A percentile compares a stretch with the other conserved stretches of the same genome.
Evolutionary conservation across 2,888 invertebrate species (phyloP).

Genomic region (Tigriopus californicus): DNA sequence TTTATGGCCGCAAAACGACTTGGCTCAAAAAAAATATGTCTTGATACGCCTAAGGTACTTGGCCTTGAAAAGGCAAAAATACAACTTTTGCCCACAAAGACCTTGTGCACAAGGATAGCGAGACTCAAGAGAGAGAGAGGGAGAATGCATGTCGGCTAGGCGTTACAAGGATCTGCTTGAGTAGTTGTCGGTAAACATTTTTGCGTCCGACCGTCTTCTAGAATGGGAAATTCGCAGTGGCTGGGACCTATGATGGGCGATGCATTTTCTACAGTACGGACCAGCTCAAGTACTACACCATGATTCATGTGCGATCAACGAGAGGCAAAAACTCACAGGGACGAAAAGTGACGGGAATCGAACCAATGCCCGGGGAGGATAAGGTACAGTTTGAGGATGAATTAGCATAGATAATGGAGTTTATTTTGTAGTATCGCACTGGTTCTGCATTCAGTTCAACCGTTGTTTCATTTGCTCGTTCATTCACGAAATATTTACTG

Average conservation of each 20-base stretch:
- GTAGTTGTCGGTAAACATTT: too few relatives aligned
- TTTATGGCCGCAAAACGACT: too few relatives aligned
- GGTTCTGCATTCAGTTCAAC: background rate
- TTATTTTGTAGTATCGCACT: background rate
- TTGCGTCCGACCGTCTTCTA: constrained; percentile 24
- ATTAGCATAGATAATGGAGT: background rate
- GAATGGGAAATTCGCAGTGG: constrained; percentile 93
- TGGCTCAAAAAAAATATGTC: too few relatives aligned
- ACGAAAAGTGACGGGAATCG: constrained; percentile 88
- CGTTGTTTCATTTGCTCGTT: background rate
- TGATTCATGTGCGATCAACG: constrained; percentile 85
- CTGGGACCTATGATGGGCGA: constrained; percentile 93
- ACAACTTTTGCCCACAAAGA: too few relatives aligned
- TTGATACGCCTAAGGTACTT: too few relatives aligned
- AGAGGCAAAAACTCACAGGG: constrained; percentile 89
- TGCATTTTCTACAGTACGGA: constrained; percentile 97
- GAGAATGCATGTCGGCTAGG: too few relatives aligned
- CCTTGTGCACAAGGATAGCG: too few relatives aligned
- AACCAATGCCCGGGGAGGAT: constrained; percentile 86
- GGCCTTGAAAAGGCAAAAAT: too few relatives aligned
- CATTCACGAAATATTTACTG: background rate
- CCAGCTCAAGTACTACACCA: constrained; percentile 93
- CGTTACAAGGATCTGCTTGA: too few relatives aligned
- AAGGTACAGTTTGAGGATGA: constrained; percentile 34
- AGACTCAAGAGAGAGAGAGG: too few relatives aligned